Percentiles rank a stretch among this genome's conserved stretches.
Evolutionary conservation across 1,140 invertebrate genomes (phyloP).

Genomic region (Oncopeltus fasciatus): DNA sequence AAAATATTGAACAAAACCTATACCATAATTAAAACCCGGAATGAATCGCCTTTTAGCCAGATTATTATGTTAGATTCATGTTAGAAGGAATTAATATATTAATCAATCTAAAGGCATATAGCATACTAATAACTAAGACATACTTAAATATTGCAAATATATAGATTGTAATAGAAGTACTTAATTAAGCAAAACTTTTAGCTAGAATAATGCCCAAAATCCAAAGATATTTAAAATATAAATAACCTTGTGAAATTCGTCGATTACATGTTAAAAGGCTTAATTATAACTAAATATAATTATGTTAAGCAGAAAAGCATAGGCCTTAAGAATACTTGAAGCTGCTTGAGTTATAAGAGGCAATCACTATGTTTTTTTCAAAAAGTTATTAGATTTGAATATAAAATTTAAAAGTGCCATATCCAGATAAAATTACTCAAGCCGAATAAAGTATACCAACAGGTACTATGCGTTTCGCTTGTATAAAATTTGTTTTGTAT

Average conservation of each 20-base stretch:
- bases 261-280: neutral
- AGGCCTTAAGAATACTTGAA: slow-evolving; percentile 5
- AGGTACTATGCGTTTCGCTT: slow-evolving; percentile 7
- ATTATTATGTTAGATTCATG: neutral
- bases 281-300: neutral
- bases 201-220: neutral
- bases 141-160: neutral
- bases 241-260: neutral
- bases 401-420: slow-evolving; percentile 10
- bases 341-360: slow-evolving; percentile 1
- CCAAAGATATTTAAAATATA: neutral
- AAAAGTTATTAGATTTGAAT: neutral
- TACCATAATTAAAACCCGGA: neutral
- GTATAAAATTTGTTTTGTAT: slow-evolving; percentile 3
- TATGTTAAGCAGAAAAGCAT: slow-evolving; percentile 4
- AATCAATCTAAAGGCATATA: neutral
- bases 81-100: slow-evolving; percentile 4
- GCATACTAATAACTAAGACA: neutral
- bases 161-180: neutral
- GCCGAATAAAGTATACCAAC: slow-evolving; percentile 6
- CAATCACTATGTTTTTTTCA: neutral
- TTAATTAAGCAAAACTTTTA: slow-evolving; percentile 3
- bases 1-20: neutral
- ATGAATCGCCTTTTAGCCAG: neutral
- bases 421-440: slow-evolving; percentile 3